phyloP scores from a whole-genome alignment of 2,888 invertebrate genomes.

The Drepanosiphum platanoidis region DNA sequence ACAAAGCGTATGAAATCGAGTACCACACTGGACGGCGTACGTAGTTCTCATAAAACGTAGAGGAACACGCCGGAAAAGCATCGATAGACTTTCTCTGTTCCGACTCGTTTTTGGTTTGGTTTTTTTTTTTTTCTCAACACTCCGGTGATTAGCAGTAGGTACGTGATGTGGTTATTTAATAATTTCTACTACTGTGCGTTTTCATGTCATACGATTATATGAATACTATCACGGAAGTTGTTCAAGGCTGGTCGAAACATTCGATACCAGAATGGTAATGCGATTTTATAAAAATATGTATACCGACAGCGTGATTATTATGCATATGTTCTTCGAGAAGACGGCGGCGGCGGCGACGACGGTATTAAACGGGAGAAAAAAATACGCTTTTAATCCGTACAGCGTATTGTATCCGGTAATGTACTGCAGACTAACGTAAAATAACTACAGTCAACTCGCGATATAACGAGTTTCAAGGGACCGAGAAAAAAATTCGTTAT shows the following conservation, averaged over 20 bases:
- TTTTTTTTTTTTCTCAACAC: conserved; percentile 2
- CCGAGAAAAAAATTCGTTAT: too few relatives aligned
- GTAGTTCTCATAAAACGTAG: not conserved
- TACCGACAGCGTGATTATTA: not conserved
- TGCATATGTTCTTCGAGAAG: not conserved
- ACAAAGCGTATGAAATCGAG: too few relatives aligned
- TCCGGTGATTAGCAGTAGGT: conserved; percentile 1
- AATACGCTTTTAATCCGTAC: not conserved
- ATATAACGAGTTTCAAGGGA: too few relatives aligned
- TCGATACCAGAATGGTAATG: conserved; percentile 25
- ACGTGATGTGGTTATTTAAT: conserved; percentile 39
- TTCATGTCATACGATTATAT: conserved; percentile 29
- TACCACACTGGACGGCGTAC: too few relatives aligned
- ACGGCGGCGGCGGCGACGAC: not conserved
- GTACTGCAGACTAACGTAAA: too few relatives aligned
- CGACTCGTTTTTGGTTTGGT: conserved; percentile 11
- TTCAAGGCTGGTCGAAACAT: conserved; percentile 20
- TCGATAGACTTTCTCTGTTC: conserved; percentile 29
- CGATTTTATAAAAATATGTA: conserved; percentile 18
- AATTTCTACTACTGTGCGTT: conserved; percentile 20
- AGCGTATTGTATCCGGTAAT: too few relatives aligned
- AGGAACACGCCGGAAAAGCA: not conserved
- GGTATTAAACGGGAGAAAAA: not conserved
- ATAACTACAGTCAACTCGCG: too few relatives aligned
- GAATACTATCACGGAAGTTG: conserved; percentile 40